Conservation (phyloP, 2,113 vertebrate genomes). For the Myiozetetes cayanensis region DNA sequence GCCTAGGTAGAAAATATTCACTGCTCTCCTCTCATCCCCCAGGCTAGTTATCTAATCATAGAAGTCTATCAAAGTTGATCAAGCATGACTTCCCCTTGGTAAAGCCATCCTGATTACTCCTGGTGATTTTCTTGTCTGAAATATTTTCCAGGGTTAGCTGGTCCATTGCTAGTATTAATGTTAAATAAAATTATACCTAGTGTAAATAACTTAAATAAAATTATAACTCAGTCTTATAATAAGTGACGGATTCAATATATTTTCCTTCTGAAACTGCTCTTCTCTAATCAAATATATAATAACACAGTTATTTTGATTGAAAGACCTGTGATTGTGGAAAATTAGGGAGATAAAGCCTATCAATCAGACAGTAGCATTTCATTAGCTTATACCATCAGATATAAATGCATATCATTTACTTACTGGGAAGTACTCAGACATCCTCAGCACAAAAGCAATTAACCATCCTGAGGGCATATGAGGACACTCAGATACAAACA, state of each 20-base stretch:
- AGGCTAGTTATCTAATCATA: accelerated
- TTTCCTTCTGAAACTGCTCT: not conserved
- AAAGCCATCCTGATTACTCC: not conserved
- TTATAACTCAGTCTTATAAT: not conserved
- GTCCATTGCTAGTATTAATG: not conserved
- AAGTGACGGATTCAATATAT: not conserved
- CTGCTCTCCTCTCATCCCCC: not conserved
- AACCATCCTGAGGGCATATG: not conserved
- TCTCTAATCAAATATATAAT: not conserved
- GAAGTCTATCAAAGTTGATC: not conserved
- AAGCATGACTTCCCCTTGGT: not conserved
- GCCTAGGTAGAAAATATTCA: not conserved
- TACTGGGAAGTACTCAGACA: not conserved
- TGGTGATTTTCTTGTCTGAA: not conserved
- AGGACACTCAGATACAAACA: not conserved
- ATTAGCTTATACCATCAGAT: not conserved
- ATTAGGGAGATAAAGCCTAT: not conserved
- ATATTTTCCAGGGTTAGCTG: not conserved
- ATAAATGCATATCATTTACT: not conserved
- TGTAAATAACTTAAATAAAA: not conserved
- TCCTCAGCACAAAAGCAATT: not conserved
- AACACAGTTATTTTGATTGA: not conserved
- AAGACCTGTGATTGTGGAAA: not conserved
- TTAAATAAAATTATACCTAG: not conserved
- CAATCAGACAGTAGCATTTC: not conserved